phyloP scores from a whole-genome alignment of 1,140 invertebrate genomes.

The Aradophagus sp. region DNA sequence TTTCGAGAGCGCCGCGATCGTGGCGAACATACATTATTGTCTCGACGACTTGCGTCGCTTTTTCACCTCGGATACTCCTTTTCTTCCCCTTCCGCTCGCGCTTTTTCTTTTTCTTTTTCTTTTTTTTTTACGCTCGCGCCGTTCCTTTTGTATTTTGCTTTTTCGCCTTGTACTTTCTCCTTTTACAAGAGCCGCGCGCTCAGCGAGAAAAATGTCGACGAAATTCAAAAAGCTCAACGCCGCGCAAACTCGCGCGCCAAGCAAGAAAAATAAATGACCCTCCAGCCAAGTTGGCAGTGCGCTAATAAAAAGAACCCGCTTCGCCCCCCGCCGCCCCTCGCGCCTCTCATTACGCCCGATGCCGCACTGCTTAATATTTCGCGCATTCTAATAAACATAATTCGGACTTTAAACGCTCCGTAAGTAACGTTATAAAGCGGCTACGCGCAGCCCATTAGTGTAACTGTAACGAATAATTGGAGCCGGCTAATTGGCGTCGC shows the following conservation, averaged over 20 bases:
- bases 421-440: constrained; percentile 44
- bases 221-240: constrained; percentile 12
- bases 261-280: constrained; percentile 38
- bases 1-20: constrained; percentile 19
- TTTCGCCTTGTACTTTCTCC: no score
- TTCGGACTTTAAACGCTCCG: constrained; percentile 31
- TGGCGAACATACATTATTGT: constrained; percentile 35
- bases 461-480: constrained; percentile 46
- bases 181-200: no score
- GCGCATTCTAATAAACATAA: constrained; percentile 43
- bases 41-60: constrained; percentile 6
- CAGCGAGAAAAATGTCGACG: constrained; percentile 9
- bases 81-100: background rate
- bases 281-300: constrained; percentile 4
- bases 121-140: no score
- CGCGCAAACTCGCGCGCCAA: constrained; percentile 3
- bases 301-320: constrained; percentile 20
- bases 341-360: constrained; percentile 21
- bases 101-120: constrained; percentile 1
- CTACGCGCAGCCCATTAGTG: constrained; percentile 21
- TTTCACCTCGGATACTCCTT: constrained; percentile 3
- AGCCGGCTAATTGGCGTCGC: constrained; percentile 32
- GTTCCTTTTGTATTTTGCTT: no score
- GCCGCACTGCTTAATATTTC: constrained; percentile 24
- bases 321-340: background rate